Conservation (phyloP, 2,797 vertebrate genomes). For the Protosalanx chinensis region DNA sequence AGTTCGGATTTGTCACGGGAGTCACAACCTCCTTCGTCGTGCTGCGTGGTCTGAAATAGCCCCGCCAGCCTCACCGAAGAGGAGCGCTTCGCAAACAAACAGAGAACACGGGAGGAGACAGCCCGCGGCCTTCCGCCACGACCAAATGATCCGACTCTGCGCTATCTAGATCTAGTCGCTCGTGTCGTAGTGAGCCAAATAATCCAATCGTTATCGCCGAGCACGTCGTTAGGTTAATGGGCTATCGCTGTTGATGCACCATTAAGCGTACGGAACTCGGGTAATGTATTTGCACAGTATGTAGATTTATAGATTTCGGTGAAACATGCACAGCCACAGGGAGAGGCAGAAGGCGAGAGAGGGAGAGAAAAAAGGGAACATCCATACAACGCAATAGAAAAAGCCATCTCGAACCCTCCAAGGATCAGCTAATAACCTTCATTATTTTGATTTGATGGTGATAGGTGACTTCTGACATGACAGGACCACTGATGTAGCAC, state of each 20-base stretch:
- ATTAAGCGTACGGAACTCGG: constrained; percentile 60
- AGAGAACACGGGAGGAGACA: constrained; percentile 55
- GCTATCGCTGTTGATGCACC: constrained; percentile 54
- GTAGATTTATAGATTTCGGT: constrained; percentile 36
- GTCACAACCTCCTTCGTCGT: not conserved
- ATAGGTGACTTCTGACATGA: constrained; percentile 43
- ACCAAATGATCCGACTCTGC: constrained; percentile 43
- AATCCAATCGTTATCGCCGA: constrained; percentile 61
- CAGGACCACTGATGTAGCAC: constrained; percentile 27
- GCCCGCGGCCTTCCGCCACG: constrained; percentile 54
- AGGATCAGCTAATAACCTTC: constrained; percentile 45
- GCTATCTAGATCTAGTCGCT: constrained; percentile 21
- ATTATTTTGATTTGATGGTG: constrained; percentile 54
- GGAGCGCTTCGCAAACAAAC: constrained; percentile 56
- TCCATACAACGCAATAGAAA: constrained; percentile 23
- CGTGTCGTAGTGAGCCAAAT: constrained; percentile 63
- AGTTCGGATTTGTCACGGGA: not conserved
- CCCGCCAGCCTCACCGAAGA: constrained; percentile 48
- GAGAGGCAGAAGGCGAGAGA: constrained; percentile 25
- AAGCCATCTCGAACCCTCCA: constrained; percentile 17
- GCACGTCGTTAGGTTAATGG: constrained; percentile 67
- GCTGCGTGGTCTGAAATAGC: constrained; percentile 51
- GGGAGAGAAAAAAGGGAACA: constrained; percentile 12
- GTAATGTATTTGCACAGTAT: constrained; percentile 54
- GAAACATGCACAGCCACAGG: constrained; percentile 25